These are phyloP conservation scores for Cyclura pinguis DNA, from an alignment of 2,797 vertebrate genomes.

Conservation along the genomic window DNA sequence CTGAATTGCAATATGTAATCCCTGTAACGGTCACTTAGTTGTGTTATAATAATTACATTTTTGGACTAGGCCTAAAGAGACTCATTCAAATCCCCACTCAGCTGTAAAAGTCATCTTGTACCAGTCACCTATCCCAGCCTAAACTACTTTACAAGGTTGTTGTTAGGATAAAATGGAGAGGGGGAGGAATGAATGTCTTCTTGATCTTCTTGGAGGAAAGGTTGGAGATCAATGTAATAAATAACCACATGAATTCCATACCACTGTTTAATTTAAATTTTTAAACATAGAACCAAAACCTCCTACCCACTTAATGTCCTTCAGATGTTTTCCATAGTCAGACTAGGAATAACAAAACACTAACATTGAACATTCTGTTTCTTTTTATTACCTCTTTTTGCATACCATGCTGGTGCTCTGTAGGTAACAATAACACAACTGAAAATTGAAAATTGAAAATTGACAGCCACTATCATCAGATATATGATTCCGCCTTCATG, in stretches of 20 bases:
- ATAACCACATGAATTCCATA: background rate
- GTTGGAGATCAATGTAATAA: background rate
- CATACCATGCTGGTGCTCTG: background rate
- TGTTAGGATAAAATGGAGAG: too few relatives aligned
- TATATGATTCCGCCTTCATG: background rate
- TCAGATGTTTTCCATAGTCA: background rate
- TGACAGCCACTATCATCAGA: background rate
- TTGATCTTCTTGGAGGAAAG: too few relatives aligned
- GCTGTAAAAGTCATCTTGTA: too few relatives aligned
- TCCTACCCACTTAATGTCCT: background rate
- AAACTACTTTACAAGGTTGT: too few relatives aligned
- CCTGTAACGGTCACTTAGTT: background rate
- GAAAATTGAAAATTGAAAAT: background rate
- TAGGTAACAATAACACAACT: background rate
- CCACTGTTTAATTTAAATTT: background rate
- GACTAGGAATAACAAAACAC: background rate
- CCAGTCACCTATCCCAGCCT: too few relatives aligned
- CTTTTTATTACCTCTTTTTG: background rate
- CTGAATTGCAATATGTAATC: background rate
- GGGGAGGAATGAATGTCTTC: too few relatives aligned
- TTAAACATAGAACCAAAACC: background rate
- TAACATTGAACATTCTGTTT: background rate
- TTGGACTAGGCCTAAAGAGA: background rate
- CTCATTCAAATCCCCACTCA: background rate
- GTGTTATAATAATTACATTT: background rate